Evolutionary conservation across 2,113 vertebrate species (phyloP).

Genomic region (Dasyprocta punctata): DNA sequence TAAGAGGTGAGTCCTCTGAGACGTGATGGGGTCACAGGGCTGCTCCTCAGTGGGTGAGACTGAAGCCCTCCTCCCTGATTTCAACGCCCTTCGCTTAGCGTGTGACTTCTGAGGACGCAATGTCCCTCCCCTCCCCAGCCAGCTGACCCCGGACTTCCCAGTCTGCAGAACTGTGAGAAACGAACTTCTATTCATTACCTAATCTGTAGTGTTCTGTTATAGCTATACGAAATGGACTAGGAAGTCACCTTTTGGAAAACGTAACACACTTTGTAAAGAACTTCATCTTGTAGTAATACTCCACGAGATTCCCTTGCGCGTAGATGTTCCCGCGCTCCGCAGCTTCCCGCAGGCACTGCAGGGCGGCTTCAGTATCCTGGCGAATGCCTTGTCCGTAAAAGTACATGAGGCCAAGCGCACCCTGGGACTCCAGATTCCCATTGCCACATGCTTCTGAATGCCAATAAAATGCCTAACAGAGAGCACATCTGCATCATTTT

Average conservation of each 20-base stretch:
- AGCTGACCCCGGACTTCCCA: background rate
- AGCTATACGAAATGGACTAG: background rate
- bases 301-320: conserved; percentile 88
- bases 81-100: background rate
- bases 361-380: conserved; percentile 82
- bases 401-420: conserved; percentile 90
- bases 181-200: background rate
- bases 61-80: background rate
- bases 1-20: background rate
- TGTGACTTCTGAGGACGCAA: background rate
- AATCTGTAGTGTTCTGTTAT: background rate
- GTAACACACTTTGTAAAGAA: conserved; percentile 86
- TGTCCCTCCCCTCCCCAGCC: too few relatives aligned
- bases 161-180: background rate
- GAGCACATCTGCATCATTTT: background rate
- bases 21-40: background rate
- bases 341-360: conserved; percentile 86
- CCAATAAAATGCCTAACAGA: conserved; percentile 90
- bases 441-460: conserved; percentile 91
- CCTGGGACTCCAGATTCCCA: conserved; percentile 91
- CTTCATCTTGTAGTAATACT: conserved; percentile 88
- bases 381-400: conserved; percentile 86
- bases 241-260: conserved; percentile 86
- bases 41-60: background rate
- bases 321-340: conserved; percentile 88